Evolutionary conservation across 2,113 vertebrate species (phyloP).

Genomic region (Formicarius rufipectus): DNA sequence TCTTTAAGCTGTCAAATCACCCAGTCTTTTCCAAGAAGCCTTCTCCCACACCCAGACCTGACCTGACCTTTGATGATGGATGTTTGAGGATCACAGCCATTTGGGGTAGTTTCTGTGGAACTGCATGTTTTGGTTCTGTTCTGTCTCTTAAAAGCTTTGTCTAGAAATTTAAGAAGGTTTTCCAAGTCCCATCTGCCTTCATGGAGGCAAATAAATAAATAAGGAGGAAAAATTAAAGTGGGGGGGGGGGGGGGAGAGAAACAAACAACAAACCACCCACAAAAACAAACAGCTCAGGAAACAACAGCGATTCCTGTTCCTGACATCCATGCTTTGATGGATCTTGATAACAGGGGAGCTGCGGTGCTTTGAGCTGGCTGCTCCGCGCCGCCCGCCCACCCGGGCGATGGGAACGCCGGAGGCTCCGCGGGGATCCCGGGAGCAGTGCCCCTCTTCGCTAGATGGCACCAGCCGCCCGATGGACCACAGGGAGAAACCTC

Average conservation of each 20-base stretch:
- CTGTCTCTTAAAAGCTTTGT: not conserved
- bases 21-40: not conserved
- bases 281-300: not conserved
- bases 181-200: not conserved
- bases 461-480: constrained; percentile 18
- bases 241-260: not conserved
- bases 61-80: not conserved
- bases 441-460: too few relatives aligned
- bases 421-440: too few relatives aligned
- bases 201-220: not conserved
- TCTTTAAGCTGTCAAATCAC: not conserved
- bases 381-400: accelerated
- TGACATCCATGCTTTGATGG: accelerated
- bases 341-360: not conserved
- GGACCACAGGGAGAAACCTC: accelerated
- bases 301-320: not conserved
- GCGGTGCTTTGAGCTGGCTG: accelerated
- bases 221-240: accelerated
- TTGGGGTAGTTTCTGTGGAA: not conserved
- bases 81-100: not conserved
- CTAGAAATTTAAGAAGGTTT: not conserved
- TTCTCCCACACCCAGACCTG: not conserved
- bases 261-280: not conserved
- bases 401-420: not conserved
- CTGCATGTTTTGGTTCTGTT: not conserved